phyloP scores from a whole-genome alignment of 1,140 invertebrate species.

The Procambarus virginalis region DNA sequence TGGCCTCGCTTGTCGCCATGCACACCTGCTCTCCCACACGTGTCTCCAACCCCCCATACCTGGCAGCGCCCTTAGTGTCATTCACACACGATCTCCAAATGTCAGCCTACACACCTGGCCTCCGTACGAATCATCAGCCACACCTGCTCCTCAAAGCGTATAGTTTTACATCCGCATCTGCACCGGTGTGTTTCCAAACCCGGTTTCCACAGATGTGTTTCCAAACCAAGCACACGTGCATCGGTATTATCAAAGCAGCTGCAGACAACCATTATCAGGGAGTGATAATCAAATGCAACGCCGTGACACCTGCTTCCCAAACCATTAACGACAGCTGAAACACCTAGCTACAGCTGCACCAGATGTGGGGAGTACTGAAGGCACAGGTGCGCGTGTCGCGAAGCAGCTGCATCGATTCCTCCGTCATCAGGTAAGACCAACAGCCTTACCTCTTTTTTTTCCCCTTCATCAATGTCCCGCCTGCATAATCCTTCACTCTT shows the following conservation, averaged over 20 bases:
- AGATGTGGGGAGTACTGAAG: background rate
- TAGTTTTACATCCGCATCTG: background rate
- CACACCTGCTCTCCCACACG: background rate
- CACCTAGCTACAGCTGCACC: background rate
- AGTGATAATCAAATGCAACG: background rate
- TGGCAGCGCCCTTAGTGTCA: background rate
- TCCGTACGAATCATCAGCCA: background rate
- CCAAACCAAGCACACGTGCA: background rate
- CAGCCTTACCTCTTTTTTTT: too few species aligned
- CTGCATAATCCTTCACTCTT: background rate
- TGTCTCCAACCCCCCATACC: background rate
- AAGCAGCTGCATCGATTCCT: background rate
- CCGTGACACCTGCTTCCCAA: background rate
- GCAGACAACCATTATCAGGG: background rate
- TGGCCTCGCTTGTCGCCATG: background rate
- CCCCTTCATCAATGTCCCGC: background rate
- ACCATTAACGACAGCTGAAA: constrained; percentile 2
- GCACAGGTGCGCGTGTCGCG: background rate
- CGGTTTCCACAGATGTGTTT: background rate
- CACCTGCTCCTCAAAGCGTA: background rate
- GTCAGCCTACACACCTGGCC: too few species aligned
- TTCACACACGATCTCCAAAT: too few species aligned
- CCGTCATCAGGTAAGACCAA: background rate
- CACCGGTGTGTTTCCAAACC: background rate
- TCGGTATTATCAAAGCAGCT: background rate